phyloP scores from a whole-genome alignment of 2,797 vertebrate genomes.

The Moxostoma hubbsi region DNA sequence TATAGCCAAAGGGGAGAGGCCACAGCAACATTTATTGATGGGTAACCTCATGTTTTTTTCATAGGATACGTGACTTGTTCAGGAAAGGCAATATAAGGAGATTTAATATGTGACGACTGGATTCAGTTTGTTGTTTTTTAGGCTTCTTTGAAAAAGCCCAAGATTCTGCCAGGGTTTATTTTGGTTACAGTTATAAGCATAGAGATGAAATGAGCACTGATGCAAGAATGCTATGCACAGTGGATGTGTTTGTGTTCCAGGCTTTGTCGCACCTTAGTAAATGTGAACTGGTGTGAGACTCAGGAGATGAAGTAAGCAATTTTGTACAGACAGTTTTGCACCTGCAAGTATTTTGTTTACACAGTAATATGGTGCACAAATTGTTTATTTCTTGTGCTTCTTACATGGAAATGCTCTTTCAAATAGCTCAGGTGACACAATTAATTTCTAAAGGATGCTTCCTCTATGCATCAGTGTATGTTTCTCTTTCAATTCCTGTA shows the following conservation, averaged over 20 bases:
- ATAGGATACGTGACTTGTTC: neutral
- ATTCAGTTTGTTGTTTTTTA: neutral
- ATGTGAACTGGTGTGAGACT: neutral
- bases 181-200: constrained; percentile 3
- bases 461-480: neutral
- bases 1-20: neutral
- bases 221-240: neutral
- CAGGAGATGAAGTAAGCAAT: neutral
- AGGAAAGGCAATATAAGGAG: neutral
- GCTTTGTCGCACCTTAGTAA: constrained; percentile 6
- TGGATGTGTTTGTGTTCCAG: neutral
- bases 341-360: neutral
- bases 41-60: neutral
- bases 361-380: neutral
- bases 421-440: neutral
- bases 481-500: neutral
- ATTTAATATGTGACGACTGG: neutral
- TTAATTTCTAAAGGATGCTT: neutral
- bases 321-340: neutral
- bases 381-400: neutral
- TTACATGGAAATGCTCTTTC: neutral
- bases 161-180: constrained; percentile 5
- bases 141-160: neutral
- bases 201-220: neutral
- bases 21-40: neutral